These are phyloP conservation scores for Sphecodes monilicornis DNA, from an alignment of 2,888 invertebrate species.

Conservation along the genomic window DNA sequence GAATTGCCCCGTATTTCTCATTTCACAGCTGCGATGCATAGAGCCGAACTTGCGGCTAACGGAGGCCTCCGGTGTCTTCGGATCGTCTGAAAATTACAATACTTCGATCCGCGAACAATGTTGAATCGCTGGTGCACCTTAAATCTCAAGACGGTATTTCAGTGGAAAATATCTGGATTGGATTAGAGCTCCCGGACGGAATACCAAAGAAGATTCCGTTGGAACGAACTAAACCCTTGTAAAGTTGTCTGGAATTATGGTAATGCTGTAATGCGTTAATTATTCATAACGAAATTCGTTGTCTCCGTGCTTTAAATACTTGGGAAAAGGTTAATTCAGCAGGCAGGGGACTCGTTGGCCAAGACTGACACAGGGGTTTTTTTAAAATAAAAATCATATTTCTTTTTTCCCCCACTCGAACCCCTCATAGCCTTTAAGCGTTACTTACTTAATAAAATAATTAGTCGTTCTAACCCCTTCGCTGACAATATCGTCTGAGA, in stretches of 20 bases:
- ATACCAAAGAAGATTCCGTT: background rate
- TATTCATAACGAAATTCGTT: background rate
- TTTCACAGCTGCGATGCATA: slow-evolving; percentile 18
- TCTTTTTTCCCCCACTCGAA: no score
- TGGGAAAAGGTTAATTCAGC: background rate
- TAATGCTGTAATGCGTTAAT: background rate
- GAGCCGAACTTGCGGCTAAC: slow-evolving; percentile 16
- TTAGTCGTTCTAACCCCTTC: no score
- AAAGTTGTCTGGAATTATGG: background rate
- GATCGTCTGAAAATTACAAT: slow-evolving; percentile 30
- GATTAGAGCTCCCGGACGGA: background rate
- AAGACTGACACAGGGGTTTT: no score
- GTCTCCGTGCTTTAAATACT: background rate
- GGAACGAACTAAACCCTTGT: background rate
- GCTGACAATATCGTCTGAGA: no score
- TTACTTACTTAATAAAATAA: no score
- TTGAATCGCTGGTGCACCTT: background rate
- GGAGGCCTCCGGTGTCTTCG: background rate
- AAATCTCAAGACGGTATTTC: background rate
- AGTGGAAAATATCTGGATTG: background rate
- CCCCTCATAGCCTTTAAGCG: no score
- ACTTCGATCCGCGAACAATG: slow-evolving; percentile 20
- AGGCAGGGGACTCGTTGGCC: no score
- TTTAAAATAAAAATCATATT: no score
- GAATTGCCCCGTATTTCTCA: slow-evolving; percentile 45